These are phyloP conservation scores for Diachrysia chrysitis DNA, from an alignment of 2,888 invertebrate genomes.

Conservation along the genomic window DNA sequence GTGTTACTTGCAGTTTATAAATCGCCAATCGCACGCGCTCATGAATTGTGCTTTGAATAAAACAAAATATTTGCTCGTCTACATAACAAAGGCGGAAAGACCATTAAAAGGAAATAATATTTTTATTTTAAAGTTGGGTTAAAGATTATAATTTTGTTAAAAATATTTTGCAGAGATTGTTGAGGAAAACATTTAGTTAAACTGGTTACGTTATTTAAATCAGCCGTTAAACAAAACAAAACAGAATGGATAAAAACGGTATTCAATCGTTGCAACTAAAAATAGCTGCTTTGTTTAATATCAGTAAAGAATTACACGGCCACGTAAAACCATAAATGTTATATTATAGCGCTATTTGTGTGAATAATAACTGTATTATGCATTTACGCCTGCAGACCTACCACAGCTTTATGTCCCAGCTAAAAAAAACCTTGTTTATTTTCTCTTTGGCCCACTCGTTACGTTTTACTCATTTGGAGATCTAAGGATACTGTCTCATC, in stretches of 20 bases:
- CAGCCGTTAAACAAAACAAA: background rate
- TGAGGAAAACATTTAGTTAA: background rate
- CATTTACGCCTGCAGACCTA: slow-evolving; percentile 44
- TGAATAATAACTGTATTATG: background rate
- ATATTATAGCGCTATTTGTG: background rate
- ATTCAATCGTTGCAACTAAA: background rate
- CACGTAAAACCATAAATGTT: slow-evolving; percentile 6
- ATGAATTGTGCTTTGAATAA: background rate
- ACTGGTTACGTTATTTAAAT: background rate
- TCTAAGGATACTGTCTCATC: slow-evolving; percentile 50
- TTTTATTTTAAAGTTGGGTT: slow-evolving; percentile 1
- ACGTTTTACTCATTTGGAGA: slow-evolving; percentile 44
- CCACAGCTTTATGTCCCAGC: slow-evolving; percentile 43
- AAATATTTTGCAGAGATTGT: background rate
- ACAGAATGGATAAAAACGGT: background rate
- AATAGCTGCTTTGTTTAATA: background rate
- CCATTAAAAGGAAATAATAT: background rate
- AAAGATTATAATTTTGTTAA: slow-evolving; percentile 17
- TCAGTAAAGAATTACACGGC: slow-evolving; percentile 10
- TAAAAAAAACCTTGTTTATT: slow-evolving; percentile 35
- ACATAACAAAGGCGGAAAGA: slow-evolving; percentile 17
- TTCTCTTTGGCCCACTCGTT: slow-evolving; percentile 25
- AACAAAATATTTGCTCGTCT: background rate
- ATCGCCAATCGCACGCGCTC: too few relatives aligned
- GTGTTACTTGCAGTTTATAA: too few relatives aligned